Evolutionary conservation across 2,113 vertebrate genomes (phyloP).

Genomic region (Formicarius rufipectus): DNA sequence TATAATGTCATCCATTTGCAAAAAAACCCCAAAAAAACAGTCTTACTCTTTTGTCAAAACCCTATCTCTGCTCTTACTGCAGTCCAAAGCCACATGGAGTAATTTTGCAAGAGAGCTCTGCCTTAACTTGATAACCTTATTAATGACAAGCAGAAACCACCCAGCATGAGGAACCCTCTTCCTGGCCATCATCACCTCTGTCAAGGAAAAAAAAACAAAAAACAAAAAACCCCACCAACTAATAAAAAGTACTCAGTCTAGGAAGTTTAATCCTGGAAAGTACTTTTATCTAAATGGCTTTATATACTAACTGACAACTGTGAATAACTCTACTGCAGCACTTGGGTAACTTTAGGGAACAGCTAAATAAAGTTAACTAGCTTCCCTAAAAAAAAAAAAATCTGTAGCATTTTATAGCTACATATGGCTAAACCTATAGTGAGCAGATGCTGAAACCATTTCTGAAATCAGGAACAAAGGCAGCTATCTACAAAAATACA

Average conservation of each 20-base stretch:
- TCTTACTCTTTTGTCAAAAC: not conserved
- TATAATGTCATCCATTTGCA: not conserved
- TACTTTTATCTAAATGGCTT: not conserved
- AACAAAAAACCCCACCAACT: not conserved
- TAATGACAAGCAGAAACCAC: not conserved
- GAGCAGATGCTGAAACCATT: not conserved
- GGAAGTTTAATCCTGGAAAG: not conserved
- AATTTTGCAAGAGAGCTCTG: not conserved
- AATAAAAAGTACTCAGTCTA: not conserved
- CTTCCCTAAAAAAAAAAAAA: not conserved
- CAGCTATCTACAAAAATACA: not conserved
- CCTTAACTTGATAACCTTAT: not conserved
- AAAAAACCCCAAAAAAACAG: not conserved
- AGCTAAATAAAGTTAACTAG: not conserved
- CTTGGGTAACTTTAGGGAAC: not conserved
- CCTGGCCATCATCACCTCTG: not conserved
- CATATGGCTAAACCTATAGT: not conserved
- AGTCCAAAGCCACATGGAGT: not conserved
- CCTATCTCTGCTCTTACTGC: not conserved
- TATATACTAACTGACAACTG: not conserved
- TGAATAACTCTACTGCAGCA: not conserved
- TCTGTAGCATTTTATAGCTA: not conserved
- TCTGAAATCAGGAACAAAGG: constrained; percentile 3
- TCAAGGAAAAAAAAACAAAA: not conserved
- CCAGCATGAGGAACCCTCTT: not conserved